phyloP scores from a whole-genome alignment of 2,797 vertebrate species.

The Okamejei kenojei region DNA sequence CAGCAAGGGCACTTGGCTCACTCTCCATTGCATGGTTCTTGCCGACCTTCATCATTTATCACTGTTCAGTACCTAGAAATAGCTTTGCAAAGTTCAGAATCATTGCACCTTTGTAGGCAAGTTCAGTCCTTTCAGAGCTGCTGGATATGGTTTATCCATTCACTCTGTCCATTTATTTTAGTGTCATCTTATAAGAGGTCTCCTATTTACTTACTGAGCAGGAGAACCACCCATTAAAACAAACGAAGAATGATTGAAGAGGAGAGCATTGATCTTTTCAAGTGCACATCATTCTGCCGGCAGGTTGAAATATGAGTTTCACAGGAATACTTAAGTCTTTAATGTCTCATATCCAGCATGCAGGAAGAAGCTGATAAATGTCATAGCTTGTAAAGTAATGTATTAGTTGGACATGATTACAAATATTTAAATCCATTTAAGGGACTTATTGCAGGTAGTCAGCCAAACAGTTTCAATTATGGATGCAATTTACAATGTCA shows the following conservation, averaged over 20 bases:
- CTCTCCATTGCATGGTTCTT: background rate
- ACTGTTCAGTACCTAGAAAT: background rate
- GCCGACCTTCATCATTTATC: background rate
- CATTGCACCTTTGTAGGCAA: background rate
- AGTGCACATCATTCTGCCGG: background rate
- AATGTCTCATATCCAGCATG: background rate
- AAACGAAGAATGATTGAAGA: conserved; percentile 4
- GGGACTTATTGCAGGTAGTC: background rate
- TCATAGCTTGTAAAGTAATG: background rate
- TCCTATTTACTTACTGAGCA: background rate
- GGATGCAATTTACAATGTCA: background rate
- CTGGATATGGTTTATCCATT: background rate
- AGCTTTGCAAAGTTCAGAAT: background rate
- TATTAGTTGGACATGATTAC: background rate
- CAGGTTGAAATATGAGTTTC: background rate
- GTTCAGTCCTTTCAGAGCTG: background rate
- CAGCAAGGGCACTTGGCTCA: background rate
- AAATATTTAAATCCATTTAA: conserved; percentile 4
- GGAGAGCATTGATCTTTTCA: background rate
- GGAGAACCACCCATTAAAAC: background rate
- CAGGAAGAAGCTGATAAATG: background rate
- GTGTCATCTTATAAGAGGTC: background rate
- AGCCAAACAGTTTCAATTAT: conserved; percentile 3
- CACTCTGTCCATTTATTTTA: background rate
- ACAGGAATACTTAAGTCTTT: background rate